Evolutionary conservation across 1,140 invertebrate genomes (phyloP).

Genomic region (Dinothrombium tinctorium): DNA sequence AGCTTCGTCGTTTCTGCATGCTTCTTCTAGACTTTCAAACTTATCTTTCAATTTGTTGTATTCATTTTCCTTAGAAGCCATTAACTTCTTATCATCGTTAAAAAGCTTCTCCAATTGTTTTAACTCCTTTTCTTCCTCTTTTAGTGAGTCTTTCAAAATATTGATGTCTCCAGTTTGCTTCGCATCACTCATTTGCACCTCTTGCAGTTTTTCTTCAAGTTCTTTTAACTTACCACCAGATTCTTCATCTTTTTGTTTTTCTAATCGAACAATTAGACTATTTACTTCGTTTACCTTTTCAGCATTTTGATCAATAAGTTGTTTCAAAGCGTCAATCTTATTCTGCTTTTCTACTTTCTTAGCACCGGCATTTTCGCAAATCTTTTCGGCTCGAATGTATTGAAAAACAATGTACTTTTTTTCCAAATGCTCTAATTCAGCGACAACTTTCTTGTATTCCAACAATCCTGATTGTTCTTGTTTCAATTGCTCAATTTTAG

Average conservation of each 20-base stretch:
- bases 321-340: constrained; percentile 11
- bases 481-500: constrained; percentile 60
- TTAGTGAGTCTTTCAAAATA: constrained; percentile 38
- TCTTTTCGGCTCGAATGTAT: constrained; percentile 30
- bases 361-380: constrained; percentile 27
- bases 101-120: constrained; percentile 41
- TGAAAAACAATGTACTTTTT: constrained; percentile 50
- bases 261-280: constrained; percentile 24
- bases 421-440: constrained; percentile 61
- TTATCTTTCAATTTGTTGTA: constrained; percentile 36
- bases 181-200: constrained; percentile 38
- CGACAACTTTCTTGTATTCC: constrained; percentile 52
- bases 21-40: constrained; percentile 41
- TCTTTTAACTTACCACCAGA: constrained; percentile 33
- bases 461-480: constrained; percentile 59
- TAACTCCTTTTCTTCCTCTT: constrained; percentile 39
- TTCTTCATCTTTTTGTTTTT: constrained; percentile 23
- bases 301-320: constrained; percentile 18
- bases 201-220: constrained; percentile 38
- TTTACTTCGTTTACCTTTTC: constrained; percentile 23
- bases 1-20: constrained; percentile 37
- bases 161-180: constrained; percentile 38
- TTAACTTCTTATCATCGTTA: constrained; percentile 25
- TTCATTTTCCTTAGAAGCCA: constrained; percentile 33
- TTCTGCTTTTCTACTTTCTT: constrained; percentile 18